These are phyloP conservation scores for Lasaia peninsularis DNA, from an alignment of 1,140 invertebrate genomes.

Conservation along the genomic window DNA sequence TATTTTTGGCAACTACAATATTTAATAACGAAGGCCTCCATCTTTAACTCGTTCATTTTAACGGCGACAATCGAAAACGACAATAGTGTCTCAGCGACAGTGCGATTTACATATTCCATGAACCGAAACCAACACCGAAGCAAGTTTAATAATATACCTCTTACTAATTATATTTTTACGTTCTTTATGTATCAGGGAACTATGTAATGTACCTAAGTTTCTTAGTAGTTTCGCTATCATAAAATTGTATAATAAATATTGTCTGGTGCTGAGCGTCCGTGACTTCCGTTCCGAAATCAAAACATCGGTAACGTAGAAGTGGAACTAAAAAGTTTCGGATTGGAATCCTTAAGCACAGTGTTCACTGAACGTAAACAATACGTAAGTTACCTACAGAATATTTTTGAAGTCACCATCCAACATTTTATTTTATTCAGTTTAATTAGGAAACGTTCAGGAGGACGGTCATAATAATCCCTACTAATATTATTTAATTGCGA, in stretches of 20 bases:
- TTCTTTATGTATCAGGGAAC: neutral
- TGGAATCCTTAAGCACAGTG: neutral
- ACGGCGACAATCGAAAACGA: neutral
- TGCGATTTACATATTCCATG: neutral
- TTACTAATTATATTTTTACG: slow-evolving; percentile 2
- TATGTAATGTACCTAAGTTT: neutral
- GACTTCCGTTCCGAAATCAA: neutral
- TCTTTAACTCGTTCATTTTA: neutral
- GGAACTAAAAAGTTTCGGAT: neutral
- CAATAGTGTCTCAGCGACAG: neutral
- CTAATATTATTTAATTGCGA: too few relatives aligned
- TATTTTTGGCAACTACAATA: neutral
- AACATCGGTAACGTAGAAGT: neutral
- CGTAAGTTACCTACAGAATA: too few relatives aligned
- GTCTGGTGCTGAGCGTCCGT: neutral
- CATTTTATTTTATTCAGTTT: too few relatives aligned
- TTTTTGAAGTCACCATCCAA: too few relatives aligned
- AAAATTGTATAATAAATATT: neutral
- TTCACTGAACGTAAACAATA: neutral
- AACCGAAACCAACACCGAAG: neutral
- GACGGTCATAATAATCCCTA: too few relatives aligned
- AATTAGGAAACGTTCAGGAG: too few relatives aligned
- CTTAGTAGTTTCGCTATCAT: neutral
- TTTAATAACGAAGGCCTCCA: neutral
- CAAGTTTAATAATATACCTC: neutral